These are phyloP conservation scores for Hymenopus coronatus DNA, from an alignment of 2,888 invertebrate genomes.

Conservation along the genomic window DNA sequence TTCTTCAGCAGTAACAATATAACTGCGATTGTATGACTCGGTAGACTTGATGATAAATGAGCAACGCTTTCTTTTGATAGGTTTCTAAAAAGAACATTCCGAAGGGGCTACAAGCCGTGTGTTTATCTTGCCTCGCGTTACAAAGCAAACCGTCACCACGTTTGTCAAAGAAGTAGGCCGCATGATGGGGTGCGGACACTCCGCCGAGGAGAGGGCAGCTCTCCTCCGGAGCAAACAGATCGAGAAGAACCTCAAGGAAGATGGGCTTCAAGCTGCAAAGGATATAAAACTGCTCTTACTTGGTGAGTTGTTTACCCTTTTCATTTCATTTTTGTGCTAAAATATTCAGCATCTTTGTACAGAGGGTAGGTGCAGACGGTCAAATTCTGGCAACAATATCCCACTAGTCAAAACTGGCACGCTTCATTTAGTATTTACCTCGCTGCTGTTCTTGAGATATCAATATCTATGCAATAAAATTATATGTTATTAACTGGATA, in stretches of 20 bases:
- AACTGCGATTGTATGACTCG: no score
- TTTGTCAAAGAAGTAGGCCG: conserved; percentile 33
- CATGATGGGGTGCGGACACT: conserved; percentile 60
- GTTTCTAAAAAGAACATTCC: not conserved
- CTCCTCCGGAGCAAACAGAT: conserved; percentile 61
- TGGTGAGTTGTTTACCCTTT: conserved; percentile 45
- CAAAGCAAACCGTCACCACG: conserved; percentile 28
- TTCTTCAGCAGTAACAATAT: no score
- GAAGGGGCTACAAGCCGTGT: not conserved
- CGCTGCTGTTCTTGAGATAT: no score
- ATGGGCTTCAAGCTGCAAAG: conserved; percentile 63
- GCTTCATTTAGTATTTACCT: no score
- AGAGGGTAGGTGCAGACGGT: no score
- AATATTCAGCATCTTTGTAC: no score
- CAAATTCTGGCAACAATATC: no score
- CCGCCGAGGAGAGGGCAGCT: conserved; percentile 60
- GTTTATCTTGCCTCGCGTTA: not conserved
- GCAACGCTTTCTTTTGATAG: no score
- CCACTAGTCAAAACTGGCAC: no score
- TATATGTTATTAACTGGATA: no score
- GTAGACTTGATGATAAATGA: no score
- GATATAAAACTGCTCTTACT: conserved; percentile 62
- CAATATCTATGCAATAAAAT: no score
- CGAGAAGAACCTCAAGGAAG: conserved; percentile 64
- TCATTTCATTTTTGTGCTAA: not conserved